Evolutionary conservation across 2,888 invertebrate species (phyloP).

Genomic region (Exephanes ischioxanthus): DNA sequence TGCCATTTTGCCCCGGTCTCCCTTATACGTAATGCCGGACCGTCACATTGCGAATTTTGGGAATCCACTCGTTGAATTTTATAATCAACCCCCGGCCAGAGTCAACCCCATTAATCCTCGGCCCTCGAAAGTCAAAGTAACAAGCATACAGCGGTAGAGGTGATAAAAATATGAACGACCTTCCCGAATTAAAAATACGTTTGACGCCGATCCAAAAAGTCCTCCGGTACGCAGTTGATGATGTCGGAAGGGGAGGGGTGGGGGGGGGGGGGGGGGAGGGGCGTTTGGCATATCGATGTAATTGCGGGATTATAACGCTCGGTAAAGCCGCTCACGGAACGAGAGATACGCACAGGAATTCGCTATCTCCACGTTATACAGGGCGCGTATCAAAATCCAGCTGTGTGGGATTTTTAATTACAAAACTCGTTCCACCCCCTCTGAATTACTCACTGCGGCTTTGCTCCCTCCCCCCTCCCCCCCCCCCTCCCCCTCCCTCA

Average conservation of each 20-base stretch:
- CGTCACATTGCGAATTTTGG: too few species aligned
- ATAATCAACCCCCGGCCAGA: too few species aligned
- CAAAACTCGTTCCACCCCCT: slow-evolving; percentile 39
- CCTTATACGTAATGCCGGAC: too few species aligned
- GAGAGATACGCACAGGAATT: slow-evolving; percentile 18
- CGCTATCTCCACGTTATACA: slow-evolving; percentile 1
- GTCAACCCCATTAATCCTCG: too few species aligned
- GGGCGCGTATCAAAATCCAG: slow-evolving; percentile 21
- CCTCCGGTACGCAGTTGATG: slow-evolving; percentile 5
- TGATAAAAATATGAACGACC: too few species aligned
- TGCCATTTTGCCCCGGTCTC: too few species aligned
- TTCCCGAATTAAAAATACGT: too few species aligned
- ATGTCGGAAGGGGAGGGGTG: background rate
- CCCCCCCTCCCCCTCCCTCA: too few species aligned
- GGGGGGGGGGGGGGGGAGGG: background rate
- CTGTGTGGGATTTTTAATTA: slow-evolving; percentile 59
- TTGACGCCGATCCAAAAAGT: background rate
- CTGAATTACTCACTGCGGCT: slow-evolving; percentile 36
- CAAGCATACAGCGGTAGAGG: too few species aligned
- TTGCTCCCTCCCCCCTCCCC: background rate
- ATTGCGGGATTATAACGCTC: slow-evolving; percentile 47
- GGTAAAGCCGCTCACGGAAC: slow-evolving; percentile 20
- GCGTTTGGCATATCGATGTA: slow-evolving; percentile 50
- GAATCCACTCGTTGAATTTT: too few species aligned
- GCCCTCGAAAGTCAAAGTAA: too few species aligned